Evolutionary conservation across 2,113 vertebrate species (phyloP), one percentile per base, ranked within the genome.

Genomic region (Hyperopisus bebe): DNA sequence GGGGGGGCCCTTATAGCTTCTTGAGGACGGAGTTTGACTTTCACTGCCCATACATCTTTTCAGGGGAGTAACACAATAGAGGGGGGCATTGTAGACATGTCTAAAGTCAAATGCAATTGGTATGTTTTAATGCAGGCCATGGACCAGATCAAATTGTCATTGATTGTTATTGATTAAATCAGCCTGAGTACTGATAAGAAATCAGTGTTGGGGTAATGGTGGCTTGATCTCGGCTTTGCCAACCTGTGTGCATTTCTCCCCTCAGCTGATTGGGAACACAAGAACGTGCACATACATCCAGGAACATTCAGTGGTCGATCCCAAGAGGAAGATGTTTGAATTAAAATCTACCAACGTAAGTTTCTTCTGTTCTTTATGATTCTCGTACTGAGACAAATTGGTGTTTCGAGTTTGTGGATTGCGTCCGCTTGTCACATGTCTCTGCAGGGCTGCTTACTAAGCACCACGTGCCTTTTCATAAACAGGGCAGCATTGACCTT

Each of bases 221-320:
- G 1, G 39, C 35, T 31, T 44, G 77, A n/a, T 42, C 4, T 47
- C 47, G 44, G 47, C n/a, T 21, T 31, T 44, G 21, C 53, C 1
- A 55, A 35, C 10, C 66, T 39, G 9, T 84, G 27, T 91, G 24
- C 89, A 13, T 42, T 6, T 92, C 44, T 83, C 92, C 74, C 88
- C 77, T 53, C 93, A 99, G 98, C 94, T 99, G 77, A 98, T 99
- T 0, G 98, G 98, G 51, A 96, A 95, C 0, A 90, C 96, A 44
- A 96, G 98, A 90, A 97, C 97, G 8, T 97, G 95, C 92, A 99
- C 98, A 0, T 99, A 99, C 0, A 93, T 99, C 89, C 97, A 99
- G 85, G 98, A 99, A 87, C 97, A 99, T 91, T 99, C 98, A 0
- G 92, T 99, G 19, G 98, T 99, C 84, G 98, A 99, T 91, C 98